Conservation (phyloP, 1,140 invertebrate species). For the Prorops nasuta region DNA sequence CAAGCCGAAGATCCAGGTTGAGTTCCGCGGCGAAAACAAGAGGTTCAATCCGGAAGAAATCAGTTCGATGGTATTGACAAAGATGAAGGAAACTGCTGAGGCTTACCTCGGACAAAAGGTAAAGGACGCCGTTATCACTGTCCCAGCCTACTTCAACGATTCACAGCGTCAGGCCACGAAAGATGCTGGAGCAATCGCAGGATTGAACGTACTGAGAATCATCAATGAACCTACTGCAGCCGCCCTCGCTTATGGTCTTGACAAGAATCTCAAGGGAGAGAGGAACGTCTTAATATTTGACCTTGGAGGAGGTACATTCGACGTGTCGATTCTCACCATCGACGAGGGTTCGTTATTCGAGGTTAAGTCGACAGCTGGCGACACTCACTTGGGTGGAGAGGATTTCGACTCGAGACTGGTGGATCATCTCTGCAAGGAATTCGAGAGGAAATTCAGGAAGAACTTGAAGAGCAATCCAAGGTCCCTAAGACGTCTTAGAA, state of each 20-base stretch:
- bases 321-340: conserved; percentile 86
- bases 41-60: conserved; percentile 82
- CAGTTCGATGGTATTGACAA: conserved; percentile 81
- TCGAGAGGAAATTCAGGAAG: conserved; percentile 56
- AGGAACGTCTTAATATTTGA: conserved; percentile 74
- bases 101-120: conserved; percentile 60
- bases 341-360: conserved; percentile 81
- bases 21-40: conserved; percentile 75
- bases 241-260: conserved; percentile 79
- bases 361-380: conserved; percentile 75
- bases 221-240: conserved; percentile 82
- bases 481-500: conserved; percentile 54
- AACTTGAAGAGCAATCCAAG: conserved; percentile 54
- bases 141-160: too few relatives aligned
- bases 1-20: conserved; percentile 75
- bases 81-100: too few relatives aligned
- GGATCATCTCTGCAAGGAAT: conserved; percentile 67
- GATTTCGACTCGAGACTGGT: conserved; percentile 83
- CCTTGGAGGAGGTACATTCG: conserved; percentile 73
- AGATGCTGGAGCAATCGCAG: conserved; percentile 77
- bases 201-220: conserved; percentile 76
- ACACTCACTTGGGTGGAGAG: conserved; percentile 72
- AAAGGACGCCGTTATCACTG: conserved; percentile 68
- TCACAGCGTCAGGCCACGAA: conserved; percentile 69
- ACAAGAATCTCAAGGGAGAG: conserved; percentile 78